Evolutionary conservation across 1,140 invertebrate species (phyloP).

Genomic region (Drosophila auraria): DNA sequence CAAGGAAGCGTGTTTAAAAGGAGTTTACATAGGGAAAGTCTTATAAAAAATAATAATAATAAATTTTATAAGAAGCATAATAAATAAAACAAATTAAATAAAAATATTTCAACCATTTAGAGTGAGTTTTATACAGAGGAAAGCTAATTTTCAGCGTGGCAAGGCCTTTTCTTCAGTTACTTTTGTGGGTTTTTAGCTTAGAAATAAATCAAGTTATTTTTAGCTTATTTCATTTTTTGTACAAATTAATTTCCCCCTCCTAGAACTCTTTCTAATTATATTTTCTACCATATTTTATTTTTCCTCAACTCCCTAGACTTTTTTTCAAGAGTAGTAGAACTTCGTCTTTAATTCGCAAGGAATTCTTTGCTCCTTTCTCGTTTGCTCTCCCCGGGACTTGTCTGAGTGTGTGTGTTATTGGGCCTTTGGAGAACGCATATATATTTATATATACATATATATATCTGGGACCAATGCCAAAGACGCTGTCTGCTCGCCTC

Average conservation of each 20-base stretch:
- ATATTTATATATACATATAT: neutral
- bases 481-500: constrained; percentile 41
- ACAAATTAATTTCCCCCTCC: neutral
- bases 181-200: too few species aligned
- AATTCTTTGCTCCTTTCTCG: constrained; percentile 40
- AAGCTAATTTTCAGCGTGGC: neutral
- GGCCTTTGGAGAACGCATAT: constrained; percentile 60
- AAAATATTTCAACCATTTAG: too few species aligned
- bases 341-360: constrained; percentile 11
- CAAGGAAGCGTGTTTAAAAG: neutral
- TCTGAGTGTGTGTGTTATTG: constrained; percentile 31
- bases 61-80: too few species aligned
- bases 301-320: neutral
- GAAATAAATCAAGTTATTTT: neutral
- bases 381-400: constrained; percentile 15
- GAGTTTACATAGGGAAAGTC: neutral
- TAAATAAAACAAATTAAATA: too few species aligned
- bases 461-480: constrained; percentile 41
- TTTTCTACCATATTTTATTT: neutral
- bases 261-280: neutral
- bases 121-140: too few species aligned
- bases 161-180: too few species aligned
- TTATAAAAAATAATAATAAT: neutral
- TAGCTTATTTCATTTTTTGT: too few species aligned
- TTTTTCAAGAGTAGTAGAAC: constrained; percentile 26